Conservation (phyloP, 2,797 vertebrate genomes). For the Cryptoblepharus egeriae region DNA sequence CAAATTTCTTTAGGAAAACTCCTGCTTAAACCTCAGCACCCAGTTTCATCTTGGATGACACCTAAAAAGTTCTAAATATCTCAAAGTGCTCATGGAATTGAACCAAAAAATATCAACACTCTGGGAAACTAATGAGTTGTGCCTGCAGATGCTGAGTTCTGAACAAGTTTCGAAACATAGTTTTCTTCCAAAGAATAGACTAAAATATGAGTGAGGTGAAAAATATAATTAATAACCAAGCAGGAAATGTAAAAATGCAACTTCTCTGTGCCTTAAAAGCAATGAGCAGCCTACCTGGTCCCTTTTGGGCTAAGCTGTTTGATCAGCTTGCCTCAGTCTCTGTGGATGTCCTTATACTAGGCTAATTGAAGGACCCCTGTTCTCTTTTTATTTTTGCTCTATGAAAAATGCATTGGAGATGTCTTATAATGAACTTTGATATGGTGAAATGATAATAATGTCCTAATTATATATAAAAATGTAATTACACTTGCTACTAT, state of each 20-base stretch:
- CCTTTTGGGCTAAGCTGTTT: slow-evolving; percentile 84
- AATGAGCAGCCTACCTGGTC: slow-evolving; percentile 78
- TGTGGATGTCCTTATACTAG: slow-evolving; percentile 82
- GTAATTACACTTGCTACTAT: slow-evolving; percentile 86
- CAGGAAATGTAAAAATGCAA: slow-evolving; percentile 63
- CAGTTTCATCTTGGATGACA: background rate
- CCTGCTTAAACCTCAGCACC: background rate
- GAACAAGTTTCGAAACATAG: slow-evolving; percentile 52
- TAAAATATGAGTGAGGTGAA: slow-evolving; percentile 48
- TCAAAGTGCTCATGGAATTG: background rate
- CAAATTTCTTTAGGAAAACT: background rate
- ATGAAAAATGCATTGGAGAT: slow-evolving; percentile 85
- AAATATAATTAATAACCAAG: slow-evolving; percentile 76
- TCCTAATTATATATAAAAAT: slow-evolving; percentile 87
- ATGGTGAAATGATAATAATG: slow-evolving; percentile 87
- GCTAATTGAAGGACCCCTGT: slow-evolving; percentile 85
- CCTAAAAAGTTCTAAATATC: background rate
- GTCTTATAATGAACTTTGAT: slow-evolving; percentile 88
- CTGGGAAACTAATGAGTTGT: background rate
- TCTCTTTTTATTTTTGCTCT: slow-evolving; percentile 84
- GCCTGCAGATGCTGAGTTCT: slow-evolving; percentile 24
- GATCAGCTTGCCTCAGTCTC: slow-evolving; percentile 82
- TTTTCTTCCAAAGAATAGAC: slow-evolving; percentile 60
- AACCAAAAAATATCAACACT: background rate
- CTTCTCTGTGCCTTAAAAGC: slow-evolving; percentile 75